Evolutionary conservation across 2,113 vertebrate genomes (phyloP).

Genomic region (Theropithecus gelada): DNA sequence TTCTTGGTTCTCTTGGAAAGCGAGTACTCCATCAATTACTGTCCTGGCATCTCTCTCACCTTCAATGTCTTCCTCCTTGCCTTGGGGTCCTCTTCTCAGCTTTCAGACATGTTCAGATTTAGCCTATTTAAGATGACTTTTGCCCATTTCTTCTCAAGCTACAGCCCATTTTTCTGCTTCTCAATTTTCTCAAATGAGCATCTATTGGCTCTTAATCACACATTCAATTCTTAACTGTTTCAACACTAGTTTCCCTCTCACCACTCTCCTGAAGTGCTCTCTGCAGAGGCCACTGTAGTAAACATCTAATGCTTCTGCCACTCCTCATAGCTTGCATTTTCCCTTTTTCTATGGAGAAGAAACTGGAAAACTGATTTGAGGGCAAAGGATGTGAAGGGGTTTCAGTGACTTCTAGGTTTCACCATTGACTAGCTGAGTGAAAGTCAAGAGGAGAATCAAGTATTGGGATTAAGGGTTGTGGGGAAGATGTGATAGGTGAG

Average conservation of each 20-base stretch:
- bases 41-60: not conserved
- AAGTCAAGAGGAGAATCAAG: not conserved
- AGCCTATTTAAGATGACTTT: not conserved
- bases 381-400: not conserved
- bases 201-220: not conserved
- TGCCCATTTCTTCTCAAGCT: not conserved
- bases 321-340: not conserved
- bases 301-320: not conserved
- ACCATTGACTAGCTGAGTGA: too few species aligned
- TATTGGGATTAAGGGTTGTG: not conserved
- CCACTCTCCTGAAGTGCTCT: not conserved
- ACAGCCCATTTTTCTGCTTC: not conserved
- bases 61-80: not conserved
- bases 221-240: not conserved
- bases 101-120: not conserved
- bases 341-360: not conserved
- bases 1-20: not conserved
- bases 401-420: not conserved
- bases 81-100: not conserved
- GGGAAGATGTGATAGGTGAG: rapidly evolving
- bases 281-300: not conserved
- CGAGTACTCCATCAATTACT: rapidly evolving
- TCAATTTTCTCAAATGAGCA: not conserved
- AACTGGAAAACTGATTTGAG: not conserved
- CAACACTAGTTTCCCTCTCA: not conserved